Base-by-base conservation (phyloP, 1,140 invertebrate species). In the Drosophila pachea region DNA sequence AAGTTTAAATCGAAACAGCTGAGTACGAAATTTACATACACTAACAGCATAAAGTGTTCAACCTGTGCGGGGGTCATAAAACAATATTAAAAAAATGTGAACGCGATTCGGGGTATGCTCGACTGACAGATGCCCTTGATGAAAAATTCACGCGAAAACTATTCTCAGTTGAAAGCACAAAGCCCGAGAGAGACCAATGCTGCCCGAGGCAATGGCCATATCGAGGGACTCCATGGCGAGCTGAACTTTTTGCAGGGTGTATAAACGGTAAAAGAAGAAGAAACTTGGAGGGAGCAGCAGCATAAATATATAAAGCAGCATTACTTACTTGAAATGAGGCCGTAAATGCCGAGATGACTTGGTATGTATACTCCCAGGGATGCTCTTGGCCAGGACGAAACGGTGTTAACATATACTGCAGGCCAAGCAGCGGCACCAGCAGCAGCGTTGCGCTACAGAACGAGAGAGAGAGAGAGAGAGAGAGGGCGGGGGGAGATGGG, bases 351-450 rank as follows among this genome's bases (percentile, higher is more conserved):
- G 96, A 94, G 61, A 95, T 91, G 62, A 89, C 76, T 86, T 97
- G 95, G 90, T 98, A 98, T 53, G 93, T 90, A 52, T 92, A 91
- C 89, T 95, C 94, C 91, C 93, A 94, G 7, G 93, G 90, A 76
- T 94, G 93, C 33, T 91, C 91, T 49, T 92, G 91, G 14, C 92
- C 91, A 14, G 97, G 97, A 67, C 96, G 92, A 89, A 97, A 97
- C n/a, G 96, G 95, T 42, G 94, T 97, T 12, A 98, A 90, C 70
- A 98, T 91, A 86, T 97, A 97, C 88, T 98, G 95, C 7, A 97
- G 90, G 1, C 95, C 95, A 48, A 96, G 90, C 49, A 97, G 90
- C 16, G 95, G 95, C 35, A 98, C 94, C 66, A 98, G 91, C 48
- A 98, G 92, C 73, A 97, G 91, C 0, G 97, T 97, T 1, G 97